Conservation (phyloP, 2,797 vertebrate species). For the Poeciliopsis paucimaculata region DNA sequence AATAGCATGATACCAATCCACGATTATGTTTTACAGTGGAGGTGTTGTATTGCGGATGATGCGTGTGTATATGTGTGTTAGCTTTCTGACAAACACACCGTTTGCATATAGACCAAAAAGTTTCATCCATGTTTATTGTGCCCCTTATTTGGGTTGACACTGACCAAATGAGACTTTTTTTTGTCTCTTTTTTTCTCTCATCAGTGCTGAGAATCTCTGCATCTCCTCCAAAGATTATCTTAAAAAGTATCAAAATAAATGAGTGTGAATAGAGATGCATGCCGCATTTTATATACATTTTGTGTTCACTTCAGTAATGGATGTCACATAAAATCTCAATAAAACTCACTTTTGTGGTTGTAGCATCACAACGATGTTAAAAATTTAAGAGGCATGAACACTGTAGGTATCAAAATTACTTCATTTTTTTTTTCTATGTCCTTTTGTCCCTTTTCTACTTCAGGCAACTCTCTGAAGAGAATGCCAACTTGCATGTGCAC, state of each 20-base stretch:
- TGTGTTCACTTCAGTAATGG: neutral
- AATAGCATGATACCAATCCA: neutral
- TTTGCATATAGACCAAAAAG: neutral
- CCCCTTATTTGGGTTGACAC: neutral
- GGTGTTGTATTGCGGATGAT: neutral
- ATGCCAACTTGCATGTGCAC: slow-evolving; percentile 92
- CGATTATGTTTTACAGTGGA: neutral
- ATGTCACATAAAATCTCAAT: neutral
- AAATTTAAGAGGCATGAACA: neutral
- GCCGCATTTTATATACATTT: neutral
- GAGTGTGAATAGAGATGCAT: neutral
- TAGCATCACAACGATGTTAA: neutral
- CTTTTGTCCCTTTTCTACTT: neutral
- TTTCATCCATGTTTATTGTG: neutral
- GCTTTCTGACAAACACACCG: neutral
- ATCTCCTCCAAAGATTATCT: neutral
- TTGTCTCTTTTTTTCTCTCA: neutral
- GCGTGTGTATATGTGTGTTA: neutral
- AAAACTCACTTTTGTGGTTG: neutral
- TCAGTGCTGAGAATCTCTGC: neutral
- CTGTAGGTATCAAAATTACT: neutral
- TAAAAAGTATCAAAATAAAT: neutral
- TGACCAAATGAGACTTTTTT: neutral
- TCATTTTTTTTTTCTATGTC: neutral
- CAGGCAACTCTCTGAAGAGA: slow-evolving; percentile 95